Conservation (phyloP, 2,888 invertebrate species). For the Muschampia plurimacula region DNA sequence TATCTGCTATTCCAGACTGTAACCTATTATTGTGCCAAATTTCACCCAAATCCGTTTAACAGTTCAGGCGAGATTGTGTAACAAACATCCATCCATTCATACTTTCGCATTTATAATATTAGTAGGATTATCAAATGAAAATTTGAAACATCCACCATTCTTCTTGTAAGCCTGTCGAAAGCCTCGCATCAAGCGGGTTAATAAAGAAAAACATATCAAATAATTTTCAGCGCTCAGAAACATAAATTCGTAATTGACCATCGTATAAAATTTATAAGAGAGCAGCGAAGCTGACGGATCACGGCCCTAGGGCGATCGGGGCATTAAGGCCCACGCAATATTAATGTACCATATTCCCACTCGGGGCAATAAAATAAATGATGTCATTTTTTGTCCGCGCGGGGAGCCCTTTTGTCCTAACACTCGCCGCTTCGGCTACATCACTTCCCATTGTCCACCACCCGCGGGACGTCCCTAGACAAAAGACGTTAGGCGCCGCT, state of each 20-base stretch:
- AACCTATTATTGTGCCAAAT: no score
- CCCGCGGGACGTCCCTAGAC: slow-evolving; percentile 77
- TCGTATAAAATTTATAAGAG: slow-evolving; percentile 50
- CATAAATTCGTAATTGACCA: slow-evolving; percentile 44
- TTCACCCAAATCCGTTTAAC: no score
- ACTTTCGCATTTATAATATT: no score
- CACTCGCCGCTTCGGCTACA: slow-evolving; percentile 67
- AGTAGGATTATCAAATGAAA: neutral
- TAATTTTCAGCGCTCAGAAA: slow-evolving; percentile 44
- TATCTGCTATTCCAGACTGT: no score
- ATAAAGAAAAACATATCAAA: slow-evolving; percentile 40
- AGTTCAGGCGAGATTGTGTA: no score
- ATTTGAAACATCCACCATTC: neutral
- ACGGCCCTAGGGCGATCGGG: slow-evolving; percentile 75
- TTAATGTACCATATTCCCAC: slow-evolving; percentile 81
- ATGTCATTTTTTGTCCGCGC: slow-evolving; percentile 83
- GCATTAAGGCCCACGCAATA: slow-evolving; percentile 80
- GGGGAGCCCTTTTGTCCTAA: slow-evolving; percentile 72
- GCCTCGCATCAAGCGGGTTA: slow-evolving; percentile 4
- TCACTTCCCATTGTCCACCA: slow-evolving; percentile 64
- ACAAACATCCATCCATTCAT: no score
- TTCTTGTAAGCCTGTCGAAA: neutral
- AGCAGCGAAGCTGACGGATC: slow-evolving; percentile 64
- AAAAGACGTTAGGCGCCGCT: slow-evolving; percentile 82
- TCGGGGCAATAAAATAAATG: slow-evolving; percentile 84